These are phyloP conservation scores for Chloropsis hardwickii DNA, from an alignment of 2,113 vertebrate genomes.

Conservation along the genomic window DNA sequence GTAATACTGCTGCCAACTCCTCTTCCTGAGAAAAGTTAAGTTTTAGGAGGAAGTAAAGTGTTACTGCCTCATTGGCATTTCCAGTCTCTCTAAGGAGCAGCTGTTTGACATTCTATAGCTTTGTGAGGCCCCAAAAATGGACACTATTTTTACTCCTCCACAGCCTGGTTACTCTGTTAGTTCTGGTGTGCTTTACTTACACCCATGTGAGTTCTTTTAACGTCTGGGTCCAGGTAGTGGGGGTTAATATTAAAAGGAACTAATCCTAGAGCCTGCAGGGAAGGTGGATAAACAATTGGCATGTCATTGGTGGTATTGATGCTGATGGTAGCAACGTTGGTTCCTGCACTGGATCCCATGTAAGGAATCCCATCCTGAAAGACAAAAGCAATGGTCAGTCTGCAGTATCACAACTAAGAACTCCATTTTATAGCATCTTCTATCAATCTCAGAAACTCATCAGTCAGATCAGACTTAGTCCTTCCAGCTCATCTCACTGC, in stretches of 20 bases:
- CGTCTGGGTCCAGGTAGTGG: conserved; percentile 82
- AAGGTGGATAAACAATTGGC: conserved; percentile 85
- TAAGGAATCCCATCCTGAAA: conserved; percentile 84
- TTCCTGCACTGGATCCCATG: conserved; percentile 87
- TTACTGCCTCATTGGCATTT: not conserved
- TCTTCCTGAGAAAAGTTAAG: not conserved
- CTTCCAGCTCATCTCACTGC: not conserved
- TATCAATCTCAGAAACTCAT: not conserved
- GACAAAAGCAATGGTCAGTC: not conserved
- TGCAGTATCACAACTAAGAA: not conserved
- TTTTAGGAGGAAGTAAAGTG: not conserved
- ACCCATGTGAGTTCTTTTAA: conserved; percentile 84
- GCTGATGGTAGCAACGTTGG: conserved; percentile 82
- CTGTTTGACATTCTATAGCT: not conserved
- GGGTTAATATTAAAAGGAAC: conserved; percentile 90
- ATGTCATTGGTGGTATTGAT: conserved; percentile 90
- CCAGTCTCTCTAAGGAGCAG: not conserved
- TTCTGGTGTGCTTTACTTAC: conserved; percentile 63
- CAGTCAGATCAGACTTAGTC: not conserved
- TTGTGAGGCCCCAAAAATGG: not conserved
- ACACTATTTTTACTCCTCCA: rapidly evolving
- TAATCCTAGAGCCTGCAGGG: conserved; percentile 79
- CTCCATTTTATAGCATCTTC: not conserved
- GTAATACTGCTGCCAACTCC: not conserved
- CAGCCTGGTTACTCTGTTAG: not conserved